Evolutionary conservation across 2,888 invertebrate species (phyloP), one percentile per base, ranked within the genome.

Genomic region (Papilio demoleus): DNA sequence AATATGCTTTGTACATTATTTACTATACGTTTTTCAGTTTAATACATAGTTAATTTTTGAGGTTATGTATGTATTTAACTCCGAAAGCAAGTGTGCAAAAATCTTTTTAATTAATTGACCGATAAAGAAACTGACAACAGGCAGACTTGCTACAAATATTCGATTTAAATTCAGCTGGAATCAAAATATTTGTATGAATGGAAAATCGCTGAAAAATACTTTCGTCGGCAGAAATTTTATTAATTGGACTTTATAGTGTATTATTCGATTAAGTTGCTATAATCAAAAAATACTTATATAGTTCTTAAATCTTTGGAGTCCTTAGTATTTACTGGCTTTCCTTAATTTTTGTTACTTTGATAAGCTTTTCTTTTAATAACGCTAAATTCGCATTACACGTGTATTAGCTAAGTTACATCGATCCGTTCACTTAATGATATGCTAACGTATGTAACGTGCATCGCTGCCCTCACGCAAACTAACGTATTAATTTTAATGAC

Each of bases 401-500:
- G 5, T 6, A 4, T 53, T 1, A 1, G 8, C 27, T 53, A 27
- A 53, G 24, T 6, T 27, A n/a, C 31, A 56, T 31, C n/a, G 53
- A 56, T 56, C 53, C 53, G 31, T 31, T 56, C 31, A 27, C 3
- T 56, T 31, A 56, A 31, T 53, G 12, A 53, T 56, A 56, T 56
- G 61, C 61, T 61, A 53, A 67, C 53, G 53, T 62, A 53, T 27
- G 9, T 4, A 17, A 11, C 62, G 5, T 65, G 53, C 61, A 67
- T 19, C 50, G 67, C 38, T 34, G 40, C 61, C 42, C 62, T n/a
- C 62, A 60, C 47, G 62, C 53, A 17, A 42, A 62, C 61, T 53
- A 56, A 56, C 24, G 40, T 62, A 67, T 67, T 67, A 67, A 62
- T 62, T 61, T 67, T 61, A 61, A 67, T 27, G 61, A 42, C 31